Evolutionary conservation across 2,888 invertebrate genomes (phyloP), one percentile per base, ranked within the genome.

Genomic region (Bugulina stolonifera): DNA sequence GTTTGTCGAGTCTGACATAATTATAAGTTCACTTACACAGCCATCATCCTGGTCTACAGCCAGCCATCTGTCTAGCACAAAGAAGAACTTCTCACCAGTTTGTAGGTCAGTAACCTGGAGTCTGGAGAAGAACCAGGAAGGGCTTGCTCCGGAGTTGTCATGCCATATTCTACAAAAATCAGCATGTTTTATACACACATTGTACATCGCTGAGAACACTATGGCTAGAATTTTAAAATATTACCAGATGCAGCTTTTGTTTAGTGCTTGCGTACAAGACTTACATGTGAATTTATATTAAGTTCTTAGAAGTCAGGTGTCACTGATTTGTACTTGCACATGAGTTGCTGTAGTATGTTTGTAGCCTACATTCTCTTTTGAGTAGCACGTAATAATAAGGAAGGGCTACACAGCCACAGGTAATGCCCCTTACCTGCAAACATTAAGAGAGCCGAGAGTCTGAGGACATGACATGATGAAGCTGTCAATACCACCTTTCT

Each of bases 391-490:
- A 43, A 10, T 43, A 43, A 5, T 43, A 18, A 43, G 43, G 5
- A 43, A 18, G 18, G 18, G 5, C 43, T 43, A 43, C 43, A 43
- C 10, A 18, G 18, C 43, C 18, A 43, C 43, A 43, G 43, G 43
- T n/a, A 43, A 10, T 18, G 10, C 43, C 43, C 22, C 69, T 27
- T n/a, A 70, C 70, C 70, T 22, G 35, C n/a, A 22, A 52, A 54
- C 52, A 52, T 54, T 70, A 23, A 74, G 73, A 5, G 54, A 27
- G 18, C 76, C 76, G 23, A 75, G 75, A 5, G 73, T 35, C 18
- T 54, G 27, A 0, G 80, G 78, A 5, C 76, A 76, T 18, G 81
- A 75, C 82, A 83, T 81, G n/a, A 83, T 76, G 73, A 84, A 84
- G 1, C 78, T 77, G 74, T 84, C 81, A 5, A 79, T 76, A 35